Evolutionary conservation across 2,888 invertebrate genomes (phyloP), one percentile per base, ranked within the genome.

Genomic region (Dysmachus trigonus): DNA sequence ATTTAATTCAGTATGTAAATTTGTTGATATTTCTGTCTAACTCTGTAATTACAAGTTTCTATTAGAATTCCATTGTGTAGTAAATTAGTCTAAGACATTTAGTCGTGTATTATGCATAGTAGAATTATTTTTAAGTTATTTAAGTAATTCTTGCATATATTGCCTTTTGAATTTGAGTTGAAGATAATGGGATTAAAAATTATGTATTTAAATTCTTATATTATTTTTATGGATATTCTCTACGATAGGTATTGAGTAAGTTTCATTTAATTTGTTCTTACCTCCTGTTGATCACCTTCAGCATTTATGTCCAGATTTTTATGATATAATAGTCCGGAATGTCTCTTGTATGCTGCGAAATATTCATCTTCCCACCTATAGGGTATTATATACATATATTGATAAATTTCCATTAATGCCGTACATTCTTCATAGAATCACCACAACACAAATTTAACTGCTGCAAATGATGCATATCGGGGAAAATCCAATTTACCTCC

Each of bases 401-500:
- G 10, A 22, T 62, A 31, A 51, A 51, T 81, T 71, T 47, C 10
- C 41, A 33, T 35, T 31, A 33, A 13, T 77, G 31, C 18, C 35
- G 13, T 10, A 47, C 1, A 30, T 73, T 18, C 38, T 33, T 77
- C n/a, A 27, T 10, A 15, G n/a, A 30, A 33, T 74, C 5, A 91
- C 97, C 97, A 97, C n/a, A 95, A 91, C 0, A 96, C 96, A 88
- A 97, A 94, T 92, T 97, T 97, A 22, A 96, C 95, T 0, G 97
- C 94, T 1, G 96, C 96, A 93, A 97, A 97, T 0, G 96, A 96
- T 7, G 96, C 96, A 90, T 95, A 96, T 83, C 96, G 94, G 0
- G 97, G 97, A 91, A 97, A 97, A 91, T 97, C 97, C 82, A 97
- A 91, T 88, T 95, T 94, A 0, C 97, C 97, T 15, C 97, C 97